Conservation (phyloP, 2,113 vertebrate genomes). For the Ptilorrhoa leucosticta region DNA sequence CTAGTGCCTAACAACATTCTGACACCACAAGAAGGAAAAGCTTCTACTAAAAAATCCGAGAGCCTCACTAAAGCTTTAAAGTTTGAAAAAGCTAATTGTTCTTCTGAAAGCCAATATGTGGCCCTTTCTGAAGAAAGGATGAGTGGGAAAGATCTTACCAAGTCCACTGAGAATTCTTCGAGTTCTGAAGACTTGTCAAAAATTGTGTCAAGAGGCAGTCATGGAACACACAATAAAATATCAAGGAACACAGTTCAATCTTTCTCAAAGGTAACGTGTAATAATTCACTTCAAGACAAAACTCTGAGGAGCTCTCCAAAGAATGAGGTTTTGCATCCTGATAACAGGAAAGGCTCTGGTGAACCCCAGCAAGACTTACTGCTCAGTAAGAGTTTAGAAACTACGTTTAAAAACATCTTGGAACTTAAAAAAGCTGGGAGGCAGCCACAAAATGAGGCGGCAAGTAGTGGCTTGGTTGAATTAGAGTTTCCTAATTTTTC, state of each 20-base stretch:
- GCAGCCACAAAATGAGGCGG: slow-evolving; percentile 64
- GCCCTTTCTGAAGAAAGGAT: slow-evolving; percentile 59
- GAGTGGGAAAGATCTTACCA: slow-evolving; percentile 49
- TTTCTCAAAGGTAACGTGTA: slow-evolving; percentile 64
- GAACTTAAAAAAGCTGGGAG: slow-evolving; percentile 86
- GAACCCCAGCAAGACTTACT: slow-evolving; percentile 70
- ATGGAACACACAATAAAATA: slow-evolving; percentile 60
- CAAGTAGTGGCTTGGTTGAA: slow-evolving; percentile 65
- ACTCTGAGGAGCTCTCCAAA: slow-evolving; percentile 73
- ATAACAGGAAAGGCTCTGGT: slow-evolving; percentile 65
- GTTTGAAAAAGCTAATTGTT: slow-evolving; percentile 67
- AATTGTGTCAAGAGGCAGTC: slow-evolving; percentile 37
- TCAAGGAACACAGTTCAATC: slow-evolving; percentile 46
- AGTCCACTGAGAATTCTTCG: slow-evolving; percentile 58
- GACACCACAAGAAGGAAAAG: slow-evolving; percentile 69
- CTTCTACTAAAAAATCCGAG: slow-evolving; percentile 63
- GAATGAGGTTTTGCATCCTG: slow-evolving; percentile 71
- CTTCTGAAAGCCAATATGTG: slow-evolving; percentile 53
- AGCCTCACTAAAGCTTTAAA: slow-evolving; percentile 71
- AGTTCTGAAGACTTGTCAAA: slow-evolving; percentile 67
- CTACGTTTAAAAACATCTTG: slow-evolving; percentile 83
- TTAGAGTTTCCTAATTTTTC: slow-evolving; percentile 78
- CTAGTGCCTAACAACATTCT: slow-evolving; percentile 79
- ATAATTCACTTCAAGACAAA: slow-evolving; percentile 73
- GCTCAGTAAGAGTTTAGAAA: slow-evolving; percentile 78